Percentiles rank a stretch among this genome's conserved stretches.
Conservation (phyloP, 2,888 invertebrate species). For the Drosophila limbata region DNA sequence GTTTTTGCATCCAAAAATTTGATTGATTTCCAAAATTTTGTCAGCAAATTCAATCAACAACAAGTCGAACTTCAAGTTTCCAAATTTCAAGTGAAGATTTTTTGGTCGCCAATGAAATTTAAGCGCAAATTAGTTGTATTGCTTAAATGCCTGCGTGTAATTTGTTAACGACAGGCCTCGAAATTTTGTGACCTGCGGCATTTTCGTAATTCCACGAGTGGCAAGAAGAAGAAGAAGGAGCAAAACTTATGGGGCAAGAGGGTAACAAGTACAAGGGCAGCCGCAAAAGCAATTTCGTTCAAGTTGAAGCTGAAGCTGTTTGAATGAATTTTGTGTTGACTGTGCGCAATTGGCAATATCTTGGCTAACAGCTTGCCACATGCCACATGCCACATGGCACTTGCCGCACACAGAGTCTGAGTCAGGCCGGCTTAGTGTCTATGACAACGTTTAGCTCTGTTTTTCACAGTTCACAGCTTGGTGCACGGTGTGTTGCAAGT, state of each 20-base stretch:
- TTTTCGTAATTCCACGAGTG: constrained; percentile 43
- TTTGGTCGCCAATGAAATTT: constrained; percentile 63
- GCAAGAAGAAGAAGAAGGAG: background rate
- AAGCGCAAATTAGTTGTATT: constrained; percentile 71
- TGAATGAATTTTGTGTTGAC: background rate
- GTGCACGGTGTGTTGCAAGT: constrained; percentile 1
- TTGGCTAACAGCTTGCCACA: constrained; percentile 28
- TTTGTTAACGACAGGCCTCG: constrained; percentile 50
- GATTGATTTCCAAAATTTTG: constrained; percentile 52
- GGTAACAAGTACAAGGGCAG: no score
- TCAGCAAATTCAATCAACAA: constrained; percentile 34
- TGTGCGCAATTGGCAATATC: constrained; percentile 45
- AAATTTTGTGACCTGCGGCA: constrained; percentile 57
- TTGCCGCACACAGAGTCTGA: background rate
- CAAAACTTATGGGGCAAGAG: background rate
- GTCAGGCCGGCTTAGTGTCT: constrained; percentile 28
- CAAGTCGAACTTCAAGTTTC: background rate
- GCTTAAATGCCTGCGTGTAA: constrained; percentile 57
- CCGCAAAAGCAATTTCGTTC: constrained; percentile 63
- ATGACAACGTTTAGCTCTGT: constrained; percentile 31
- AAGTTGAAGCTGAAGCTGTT: constrained; percentile 4
- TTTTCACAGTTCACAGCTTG: background rate
- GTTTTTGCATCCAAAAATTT: background rate
- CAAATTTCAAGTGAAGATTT: constrained; percentile 12
- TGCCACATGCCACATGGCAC: constrained; percentile 17